Base-by-base conservation (phyloP, 2,888 invertebrate genomes). In the Pyrrhosoma nymphula region DNA sequence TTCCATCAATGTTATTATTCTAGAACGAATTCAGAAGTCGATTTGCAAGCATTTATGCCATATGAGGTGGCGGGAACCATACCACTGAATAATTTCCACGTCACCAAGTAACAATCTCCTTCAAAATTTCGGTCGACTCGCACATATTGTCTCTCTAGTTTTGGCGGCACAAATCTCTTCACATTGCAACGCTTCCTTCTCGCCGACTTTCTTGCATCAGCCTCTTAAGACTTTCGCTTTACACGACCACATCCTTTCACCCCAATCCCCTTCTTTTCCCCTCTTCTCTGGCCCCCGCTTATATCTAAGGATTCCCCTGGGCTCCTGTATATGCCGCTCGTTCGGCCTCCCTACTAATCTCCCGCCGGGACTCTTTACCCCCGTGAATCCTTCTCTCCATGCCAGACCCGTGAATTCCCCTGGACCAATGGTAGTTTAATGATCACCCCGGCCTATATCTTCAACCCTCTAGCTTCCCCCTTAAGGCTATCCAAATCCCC, bases 381-480 rank as follows among this genome's bases (percentile, higher is more conserved):
- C 69, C 82, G 82, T 82, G 82, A 23, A 82, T 82, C 35, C 35
- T 39, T 26, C 89, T 16, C 56, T 39, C 93, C 39, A 30, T n/a
- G 47, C 93, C 47, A 30, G 26, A 60, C 60, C n/a, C 93, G 69
- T 63, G 93, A 93, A 93, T 93, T 69, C 93, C 93, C 93, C 47
- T n/a, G 93, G 93, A 47, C 69, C 93, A 69, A 75, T 47, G 93
- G 75, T 47, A 69, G 93, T 93, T 93, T 93, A 93, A 93, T 93
- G 93, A 93, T 82, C 82, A 82, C 35, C 60, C 60, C 60, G 16
- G 60, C 60, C 60, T 30, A 30, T 82, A 30, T 82, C 69, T 26
- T 10, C 60, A 60, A 8, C 69, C 47, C 55, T 23, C 89, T 89
- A 55, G 4, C 60, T 39, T 23, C 60, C 16, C 60, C 23, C 82